Evolutionary conservation across 1,140 invertebrate species (phyloP), one percentile per base, ranked within the genome.

Genomic region (Pomacea maculata): DNA sequence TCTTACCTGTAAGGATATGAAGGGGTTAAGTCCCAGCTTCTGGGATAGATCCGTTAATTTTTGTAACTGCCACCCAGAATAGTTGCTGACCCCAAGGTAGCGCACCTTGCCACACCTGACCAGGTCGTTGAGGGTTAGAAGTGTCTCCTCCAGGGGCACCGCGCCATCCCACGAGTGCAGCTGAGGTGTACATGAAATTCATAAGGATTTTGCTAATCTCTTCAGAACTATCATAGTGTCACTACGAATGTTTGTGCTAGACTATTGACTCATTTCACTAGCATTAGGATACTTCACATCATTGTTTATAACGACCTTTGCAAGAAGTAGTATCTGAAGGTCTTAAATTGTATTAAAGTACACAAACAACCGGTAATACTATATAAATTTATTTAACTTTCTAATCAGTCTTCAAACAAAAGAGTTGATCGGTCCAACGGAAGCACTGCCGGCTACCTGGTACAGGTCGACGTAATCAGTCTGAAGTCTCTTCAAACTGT

Each of bases 41-140:
- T 85, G 78, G 15, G 71, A 52, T 0, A 80, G 21, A 57, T 82
- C 80, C n/a, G 84, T 83, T 6, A 86, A 78, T 76, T 89, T 87
- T 80, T 89, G 88, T 54, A 89, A 64, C 83, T 88, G 86, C 87
- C 88, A 89, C 15, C 88, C 88, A 54, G 70, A 75, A 19, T 89
- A 71, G 74, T 89, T 88, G 65, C 86, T 86, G 29, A 80, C 82
- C 15, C 88, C 88, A 21, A 88, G 71, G 77, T 89, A 89, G 8
- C 87, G 82, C 6, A 89, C 81, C 81, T 89, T 89, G 14, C 86
- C 88, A 72, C 78, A 64, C 19, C 83, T 79, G 6, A 89, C 86
- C 12, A 89, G 80, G 77, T 89, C 88, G 70, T 87, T 81, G 17
- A 89, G 68, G 11, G 87, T 80, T 17, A 82, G 57, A 17, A 88